Evolutionary conservation across 2,797 vertebrate species (phyloP).

Genomic region (Leptodactylus fallax): DNA sequence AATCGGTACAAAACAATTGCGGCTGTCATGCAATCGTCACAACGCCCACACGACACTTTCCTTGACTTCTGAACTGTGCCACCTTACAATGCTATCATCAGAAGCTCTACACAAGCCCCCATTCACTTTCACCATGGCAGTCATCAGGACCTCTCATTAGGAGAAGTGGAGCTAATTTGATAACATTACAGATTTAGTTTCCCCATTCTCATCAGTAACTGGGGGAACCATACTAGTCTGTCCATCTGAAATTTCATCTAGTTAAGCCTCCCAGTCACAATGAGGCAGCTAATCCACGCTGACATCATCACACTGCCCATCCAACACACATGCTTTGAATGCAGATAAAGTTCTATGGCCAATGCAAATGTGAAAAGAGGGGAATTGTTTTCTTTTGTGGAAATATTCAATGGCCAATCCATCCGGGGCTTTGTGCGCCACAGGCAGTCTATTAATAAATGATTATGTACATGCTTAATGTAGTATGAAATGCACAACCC

Average conservation of each 20-base stretch:
- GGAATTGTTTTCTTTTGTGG: conserved; percentile 39
- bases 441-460: conserved; percentile 49
- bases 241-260: conserved; percentile 58
- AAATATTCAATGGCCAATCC: conserved; percentile 29
- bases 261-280: conserved; percentile 58
- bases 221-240: conserved; percentile 41
- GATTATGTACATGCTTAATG: conserved; percentile 31
- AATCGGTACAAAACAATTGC: not conserved
- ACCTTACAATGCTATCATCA: not conserved
- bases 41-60: not conserved
- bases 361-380: conserved; percentile 25
- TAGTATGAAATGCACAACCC: not conserved
- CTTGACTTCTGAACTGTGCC: not conserved
- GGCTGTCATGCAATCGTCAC: not conserved
- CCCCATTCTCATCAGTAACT: conserved; percentile 39
- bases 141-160: conserved; percentile 9
- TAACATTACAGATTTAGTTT: conserved; percentile 40
- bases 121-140: conserved; percentile 7
- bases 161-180: conserved; percentile 17
- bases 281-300: conserved; percentile 52
- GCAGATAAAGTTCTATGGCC: conserved; percentile 33
- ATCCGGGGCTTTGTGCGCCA: conserved; percentile 7
- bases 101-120: not conserved
- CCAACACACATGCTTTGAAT: conserved; percentile 21
- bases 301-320: conserved; percentile 42